Percentiles rank a stretch among this genome's conserved stretches.
Conservation (phyloP, 1,140 invertebrate species). For the Leptinotarsa defecta region DNA sequence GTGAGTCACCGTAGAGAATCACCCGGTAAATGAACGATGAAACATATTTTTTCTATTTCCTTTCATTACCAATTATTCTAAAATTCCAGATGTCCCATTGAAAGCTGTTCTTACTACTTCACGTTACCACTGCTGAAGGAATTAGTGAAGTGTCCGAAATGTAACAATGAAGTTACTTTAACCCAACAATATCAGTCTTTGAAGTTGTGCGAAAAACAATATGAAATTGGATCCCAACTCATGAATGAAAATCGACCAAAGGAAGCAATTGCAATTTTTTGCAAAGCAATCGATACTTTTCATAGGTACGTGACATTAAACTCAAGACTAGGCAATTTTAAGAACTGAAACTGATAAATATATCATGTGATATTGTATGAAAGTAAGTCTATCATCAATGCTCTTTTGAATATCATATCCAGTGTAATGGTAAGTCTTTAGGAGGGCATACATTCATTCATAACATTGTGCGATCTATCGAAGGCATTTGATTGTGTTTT, state of each 20-base stretch:
- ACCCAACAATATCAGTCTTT: constrained; percentile 57
- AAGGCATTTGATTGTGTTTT: too few species aligned
- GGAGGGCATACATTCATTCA: too few species aligned
- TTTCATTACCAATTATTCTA: background rate
- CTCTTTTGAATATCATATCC: too few species aligned
- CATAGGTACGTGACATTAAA: constrained; percentile 43
- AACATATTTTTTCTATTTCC: too few species aligned
- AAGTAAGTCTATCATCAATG: too few species aligned
- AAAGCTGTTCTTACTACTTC: constrained; percentile 60
- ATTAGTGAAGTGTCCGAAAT: constrained; percentile 60
- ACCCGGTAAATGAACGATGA: too few species aligned
- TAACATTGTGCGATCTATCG: too few species aligned
- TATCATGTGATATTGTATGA: too few species aligned
- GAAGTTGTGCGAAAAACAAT: constrained; percentile 60
- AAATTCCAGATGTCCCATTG: constrained; percentile 61
- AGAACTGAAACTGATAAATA: too few species aligned
- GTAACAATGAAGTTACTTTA: constrained; percentile 61
- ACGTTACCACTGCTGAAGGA: constrained; percentile 54
- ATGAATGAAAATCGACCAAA: constrained; percentile 59
- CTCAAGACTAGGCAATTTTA: too few species aligned
- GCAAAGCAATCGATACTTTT: constrained; percentile 55
- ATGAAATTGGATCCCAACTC: constrained; percentile 56
- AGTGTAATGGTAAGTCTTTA: too few species aligned
- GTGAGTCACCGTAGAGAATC: too few species aligned
- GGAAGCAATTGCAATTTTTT: constrained; percentile 60